Percentiles rank a stretch among this genome's conserved stretches.
Evolutionary conservation across 2,888 invertebrate species (phyloP).

Genomic region (Homarus gammarus): DNA sequence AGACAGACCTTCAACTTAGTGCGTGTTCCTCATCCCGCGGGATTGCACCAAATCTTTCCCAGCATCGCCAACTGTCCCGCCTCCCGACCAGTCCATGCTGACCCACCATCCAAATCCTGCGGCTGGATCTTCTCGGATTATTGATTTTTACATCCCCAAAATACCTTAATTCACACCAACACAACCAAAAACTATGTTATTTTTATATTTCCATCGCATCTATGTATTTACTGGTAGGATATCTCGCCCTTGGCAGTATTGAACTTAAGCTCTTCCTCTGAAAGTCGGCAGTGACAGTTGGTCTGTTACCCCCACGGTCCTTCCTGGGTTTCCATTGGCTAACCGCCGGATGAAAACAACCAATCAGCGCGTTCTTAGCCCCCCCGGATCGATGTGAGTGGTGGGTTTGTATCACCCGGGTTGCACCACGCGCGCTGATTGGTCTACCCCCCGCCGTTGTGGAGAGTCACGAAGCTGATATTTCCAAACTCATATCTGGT

Average conservation of each 20-base stretch:
- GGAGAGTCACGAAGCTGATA: constrained; percentile 48
- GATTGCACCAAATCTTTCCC: constrained; percentile 40
- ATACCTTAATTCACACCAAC: no score
- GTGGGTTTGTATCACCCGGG: constrained; percentile 55
- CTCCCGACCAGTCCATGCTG: not conserved
- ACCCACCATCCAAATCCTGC: not conserved
- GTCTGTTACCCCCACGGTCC: constrained; percentile 37
- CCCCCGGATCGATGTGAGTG: constrained; percentile 58
- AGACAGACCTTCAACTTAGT: constrained; percentile 52
- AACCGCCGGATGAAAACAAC: not conserved
- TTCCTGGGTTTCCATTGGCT: constrained; percentile 45
- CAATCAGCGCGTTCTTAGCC: constrained; percentile 33
- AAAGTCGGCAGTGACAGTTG: constrained; percentile 66
- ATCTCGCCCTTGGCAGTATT: constrained; percentile 33
- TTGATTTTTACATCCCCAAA: not conserved
- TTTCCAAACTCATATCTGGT: constrained; percentile 39
- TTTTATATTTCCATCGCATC: no score
- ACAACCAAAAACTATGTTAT: no score
- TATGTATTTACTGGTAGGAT: no score
- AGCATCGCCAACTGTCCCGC: constrained; percentile 35
- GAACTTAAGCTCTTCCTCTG: constrained; percentile 52
- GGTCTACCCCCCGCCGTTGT: constrained; percentile 10
- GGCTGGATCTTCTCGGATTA: not conserved
- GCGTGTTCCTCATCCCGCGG: constrained; percentile 18
- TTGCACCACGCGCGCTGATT: not conserved